phyloP scores from a whole-genome alignment of 2,888 invertebrate species.

The Clitarchus hookeri region DNA sequence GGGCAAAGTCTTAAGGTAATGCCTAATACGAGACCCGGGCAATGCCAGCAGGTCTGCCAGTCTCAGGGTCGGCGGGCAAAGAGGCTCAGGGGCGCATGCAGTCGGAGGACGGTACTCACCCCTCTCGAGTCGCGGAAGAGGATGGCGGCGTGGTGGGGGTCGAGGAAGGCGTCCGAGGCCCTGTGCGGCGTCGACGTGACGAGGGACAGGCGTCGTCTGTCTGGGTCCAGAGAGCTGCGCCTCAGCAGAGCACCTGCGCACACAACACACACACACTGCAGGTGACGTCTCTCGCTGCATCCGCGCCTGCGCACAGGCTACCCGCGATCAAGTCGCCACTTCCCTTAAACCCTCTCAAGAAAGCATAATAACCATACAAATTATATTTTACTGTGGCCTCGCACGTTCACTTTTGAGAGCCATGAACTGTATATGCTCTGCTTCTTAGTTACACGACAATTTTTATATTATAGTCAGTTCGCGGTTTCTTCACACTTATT shows the following conservation, averaged over 20 bases:
- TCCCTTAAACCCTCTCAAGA: background rate
- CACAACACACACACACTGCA: background rate
- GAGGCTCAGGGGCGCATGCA: too few relatives aligned
- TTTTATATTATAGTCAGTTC: too few relatives aligned
- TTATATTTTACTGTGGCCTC: too few relatives aligned
- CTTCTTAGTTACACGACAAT: too few relatives aligned
- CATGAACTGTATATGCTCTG: too few relatives aligned
- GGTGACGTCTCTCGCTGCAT: background rate
- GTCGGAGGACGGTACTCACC: slow-evolving; percentile 65
- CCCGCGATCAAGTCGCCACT: background rate
- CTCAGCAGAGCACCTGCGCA: slow-evolving; percentile 74
- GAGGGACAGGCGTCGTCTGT: slow-evolving; percentile 76
- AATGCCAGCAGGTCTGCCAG: too few relatives aligned
- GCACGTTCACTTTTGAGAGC: too few relatives aligned
- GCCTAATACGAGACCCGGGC: too few relatives aligned
- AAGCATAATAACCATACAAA: too few relatives aligned
- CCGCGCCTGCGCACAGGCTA: background rate
- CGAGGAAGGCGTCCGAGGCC: slow-evolving; percentile 77
- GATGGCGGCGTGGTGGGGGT: slow-evolving; percentile 89
- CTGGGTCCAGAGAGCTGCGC: slow-evolving; percentile 75
- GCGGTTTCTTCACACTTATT: too few relatives aligned
- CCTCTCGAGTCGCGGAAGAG: slow-evolving; percentile 90
- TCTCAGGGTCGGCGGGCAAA: too few relatives aligned
- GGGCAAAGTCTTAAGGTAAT: too few relatives aligned
- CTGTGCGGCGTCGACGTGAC: slow-evolving; percentile 68